Percentiles rank a stretch among this genome's conserved stretches.
phyloP scores from a whole-genome alignment of 2,888 invertebrate species.

The Yponomeuta cagnagella region DNA sequence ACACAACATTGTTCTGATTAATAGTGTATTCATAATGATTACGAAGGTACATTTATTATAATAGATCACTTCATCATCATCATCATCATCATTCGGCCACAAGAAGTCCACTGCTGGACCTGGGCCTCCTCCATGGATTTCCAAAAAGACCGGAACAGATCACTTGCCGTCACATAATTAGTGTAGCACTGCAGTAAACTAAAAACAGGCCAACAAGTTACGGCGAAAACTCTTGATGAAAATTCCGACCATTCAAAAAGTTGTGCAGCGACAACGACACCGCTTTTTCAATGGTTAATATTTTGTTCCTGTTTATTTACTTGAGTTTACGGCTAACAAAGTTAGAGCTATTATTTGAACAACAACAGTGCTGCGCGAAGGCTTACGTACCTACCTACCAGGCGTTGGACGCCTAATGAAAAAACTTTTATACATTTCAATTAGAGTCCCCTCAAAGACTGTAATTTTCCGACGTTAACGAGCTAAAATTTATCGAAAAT shows the following conservation, averaged over 20 bases:
- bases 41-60: too few relatives aligned
- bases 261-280: neutral
- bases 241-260: neutral
- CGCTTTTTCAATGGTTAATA: neutral
- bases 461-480: constrained; percentile 70
- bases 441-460: constrained; percentile 60
- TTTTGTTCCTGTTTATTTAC: constrained; percentile 7
- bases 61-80: too few relatives aligned
- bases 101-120: too few relatives aligned
- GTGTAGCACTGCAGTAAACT: too few relatives aligned
- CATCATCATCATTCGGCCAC: too few relatives aligned
- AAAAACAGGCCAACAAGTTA: too few relatives aligned
- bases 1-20: too few relatives aligned
- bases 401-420: constrained; percentile 50
- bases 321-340: constrained; percentile 5
- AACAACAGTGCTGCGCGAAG: constrained; percentile 20
- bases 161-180: too few relatives aligned
- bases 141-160: too few relatives aligned
- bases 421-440: constrained; percentile 67
- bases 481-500: constrained; percentile 73
- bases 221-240: neutral
- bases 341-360: constrained; percentile 13
- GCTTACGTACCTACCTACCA: constrained; percentile 14
- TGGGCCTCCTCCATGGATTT: too few relatives aligned
- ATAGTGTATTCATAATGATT: too few relatives aligned